Conservation (phyloP, 1,140 invertebrate species). For the Bemisia tabaci region DNA sequence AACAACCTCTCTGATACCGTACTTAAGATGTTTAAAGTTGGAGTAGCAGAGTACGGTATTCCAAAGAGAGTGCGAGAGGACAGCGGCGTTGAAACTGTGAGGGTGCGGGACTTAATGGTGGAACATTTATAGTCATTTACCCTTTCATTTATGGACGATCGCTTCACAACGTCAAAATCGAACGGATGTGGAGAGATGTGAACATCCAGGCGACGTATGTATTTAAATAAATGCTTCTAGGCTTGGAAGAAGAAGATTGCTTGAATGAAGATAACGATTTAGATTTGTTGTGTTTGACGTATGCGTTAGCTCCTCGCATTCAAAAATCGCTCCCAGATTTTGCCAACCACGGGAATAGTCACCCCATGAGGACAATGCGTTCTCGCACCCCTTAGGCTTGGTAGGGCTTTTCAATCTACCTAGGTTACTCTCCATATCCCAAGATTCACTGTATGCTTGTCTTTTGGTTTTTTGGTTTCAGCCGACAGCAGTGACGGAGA, state of each 20-base stretch:
- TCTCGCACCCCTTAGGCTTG: no score
- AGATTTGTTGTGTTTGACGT: background rate
- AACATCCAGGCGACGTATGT: background rate
- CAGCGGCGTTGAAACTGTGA: background rate
- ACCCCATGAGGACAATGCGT: background rate
- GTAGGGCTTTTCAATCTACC: no score
- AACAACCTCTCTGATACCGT: no score
- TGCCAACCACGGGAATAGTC: background rate
- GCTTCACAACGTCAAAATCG: background rate
- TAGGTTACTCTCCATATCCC: no score
- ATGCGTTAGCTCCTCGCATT: background rate
- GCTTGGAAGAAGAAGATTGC: background rate
- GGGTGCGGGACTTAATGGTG: background rate
- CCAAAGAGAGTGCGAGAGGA: background rate
- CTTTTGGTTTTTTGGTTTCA: no score
- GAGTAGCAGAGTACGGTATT: background rate
- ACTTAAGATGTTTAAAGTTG: background rate
- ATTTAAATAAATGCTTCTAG: background rate
- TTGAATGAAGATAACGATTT: background rate
- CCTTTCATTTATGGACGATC: background rate
- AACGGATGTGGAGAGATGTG: background rate
- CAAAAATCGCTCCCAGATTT: background rate
- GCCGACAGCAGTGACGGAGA: no score
- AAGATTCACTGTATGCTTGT: no score
- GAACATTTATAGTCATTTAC: background rate